Percentiles rank a stretch among this genome's conserved stretches.
Conservation (phyloP, 2,888 invertebrate species). For the Omphaloscelis lunosa region DNA sequence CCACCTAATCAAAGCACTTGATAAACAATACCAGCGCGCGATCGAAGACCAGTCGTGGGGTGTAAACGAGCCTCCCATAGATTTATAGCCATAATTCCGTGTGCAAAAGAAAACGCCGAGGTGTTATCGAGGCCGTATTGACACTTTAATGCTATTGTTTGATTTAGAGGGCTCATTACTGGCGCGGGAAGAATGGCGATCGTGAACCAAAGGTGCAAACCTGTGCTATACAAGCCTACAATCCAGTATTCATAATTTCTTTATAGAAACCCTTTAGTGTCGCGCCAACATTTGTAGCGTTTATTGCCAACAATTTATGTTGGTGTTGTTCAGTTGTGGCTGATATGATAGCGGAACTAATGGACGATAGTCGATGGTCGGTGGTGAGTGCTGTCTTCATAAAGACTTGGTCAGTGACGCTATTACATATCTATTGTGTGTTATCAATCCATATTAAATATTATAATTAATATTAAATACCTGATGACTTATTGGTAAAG, state of each 20-base stretch:
- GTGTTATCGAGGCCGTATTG: conserved; percentile 89
- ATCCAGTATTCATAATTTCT: conserved; percentile 78
- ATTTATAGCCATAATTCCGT: conserved; percentile 89
- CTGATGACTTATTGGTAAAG: not conserved
- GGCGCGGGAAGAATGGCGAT: conserved; percentile 84
- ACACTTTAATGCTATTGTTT: conserved; percentile 91
- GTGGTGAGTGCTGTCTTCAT: conserved; percentile 42
- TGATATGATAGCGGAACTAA: conserved; percentile 57
- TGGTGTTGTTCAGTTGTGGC: conserved; percentile 54
- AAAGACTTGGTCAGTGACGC: conserved; percentile 28
- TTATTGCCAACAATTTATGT: conserved; percentile 67
- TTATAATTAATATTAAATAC: too few species aligned
- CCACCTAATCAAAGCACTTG: conserved; percentile 44
- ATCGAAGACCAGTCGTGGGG: conserved; percentile 71
- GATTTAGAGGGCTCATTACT: conserved; percentile 90
- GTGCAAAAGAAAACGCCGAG: conserved; percentile 89
- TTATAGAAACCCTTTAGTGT: conserved; percentile 70
- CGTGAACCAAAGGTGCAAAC: conserved; percentile 82
- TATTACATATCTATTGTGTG: conserved; percentile 21
- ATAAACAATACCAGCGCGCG: conserved; percentile 50
- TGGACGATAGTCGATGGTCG: conserved; percentile 34
- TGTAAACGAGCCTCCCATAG: conserved; percentile 79
- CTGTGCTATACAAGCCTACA: conserved; percentile 70
- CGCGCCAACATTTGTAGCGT: conserved; percentile 61
- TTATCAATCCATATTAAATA: too few species aligned